A percentile compares a stretch with the other conserved stretches of the same genome.
phyloP scores from a whole-genome alignment of 2,888 invertebrate species.

The Thymelicus lineola region DNA sequence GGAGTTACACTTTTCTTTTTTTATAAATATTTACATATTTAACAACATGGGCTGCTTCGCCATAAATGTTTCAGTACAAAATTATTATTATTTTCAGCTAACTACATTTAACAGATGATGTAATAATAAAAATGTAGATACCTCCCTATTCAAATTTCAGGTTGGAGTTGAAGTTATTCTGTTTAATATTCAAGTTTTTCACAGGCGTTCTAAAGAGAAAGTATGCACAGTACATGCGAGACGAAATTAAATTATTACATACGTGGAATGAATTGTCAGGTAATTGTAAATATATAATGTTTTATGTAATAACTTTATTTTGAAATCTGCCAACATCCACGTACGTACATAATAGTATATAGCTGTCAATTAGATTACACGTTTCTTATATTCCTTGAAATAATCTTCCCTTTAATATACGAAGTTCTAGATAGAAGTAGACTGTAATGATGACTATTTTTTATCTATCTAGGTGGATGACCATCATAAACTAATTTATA shows the following conservation, averaged over 20 bases:
- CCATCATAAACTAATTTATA: slow-evolving; percentile 84
- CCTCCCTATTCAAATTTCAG: slow-evolving; percentile 11
- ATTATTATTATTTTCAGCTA: slow-evolving; percentile 9
- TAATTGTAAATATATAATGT: slow-evolving; percentile 81
- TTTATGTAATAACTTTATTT: slow-evolving; percentile 79
- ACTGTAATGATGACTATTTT: slow-evolving; percentile 80
- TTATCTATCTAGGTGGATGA: slow-evolving; percentile 83
- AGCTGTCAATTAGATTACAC: slow-evolving; percentile 81
- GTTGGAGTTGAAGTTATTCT: neutral
- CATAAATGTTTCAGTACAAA: slow-evolving; percentile 23
- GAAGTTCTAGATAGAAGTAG: slow-evolving; percentile 79
- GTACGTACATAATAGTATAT: slow-evolving; percentile 69
- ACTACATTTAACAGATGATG: neutral
- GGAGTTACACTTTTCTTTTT: slow-evolving; percentile 20
- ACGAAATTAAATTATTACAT: slow-evolving; percentile 67
- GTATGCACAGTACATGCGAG: slow-evolving; percentile 72
- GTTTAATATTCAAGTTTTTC: slow-evolving; percentile 4
- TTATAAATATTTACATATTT: neutral
- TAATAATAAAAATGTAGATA: neutral
- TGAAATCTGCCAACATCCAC: slow-evolving; percentile 77
- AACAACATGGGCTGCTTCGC: slow-evolving; percentile 29
- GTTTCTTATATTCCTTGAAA: slow-evolving; percentile 81
- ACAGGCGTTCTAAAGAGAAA: slow-evolving; percentile 44
- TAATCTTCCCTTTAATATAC: slow-evolving; percentile 66
- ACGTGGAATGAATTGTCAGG: slow-evolving; percentile 76